Base-by-base conservation (phyloP, 2,888 invertebrate species). In the Panorpa germanica region DNA sequence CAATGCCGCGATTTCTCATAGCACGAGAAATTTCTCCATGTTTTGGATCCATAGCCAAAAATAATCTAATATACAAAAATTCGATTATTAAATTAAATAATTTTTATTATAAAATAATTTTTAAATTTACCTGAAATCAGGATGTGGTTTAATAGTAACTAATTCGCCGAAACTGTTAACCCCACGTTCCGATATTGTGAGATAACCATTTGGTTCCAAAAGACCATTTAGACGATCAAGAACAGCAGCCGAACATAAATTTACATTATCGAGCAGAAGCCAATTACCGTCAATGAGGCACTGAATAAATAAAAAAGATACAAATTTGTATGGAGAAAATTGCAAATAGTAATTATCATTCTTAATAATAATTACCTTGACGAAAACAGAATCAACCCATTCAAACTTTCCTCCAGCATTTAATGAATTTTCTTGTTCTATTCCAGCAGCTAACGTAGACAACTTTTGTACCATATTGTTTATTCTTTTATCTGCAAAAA, bases 1-100 rank as follows among this genome's bases (percentile, higher is more conserved):
- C 98, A 0, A 98, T 71, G 3, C 96, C 93, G 44, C 98, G 67
- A 53, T 99, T 99, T 35, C 96, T 67, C 98, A 99, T 99, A 0
- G 98, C 98, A 41, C 86, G 69, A 1, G 98, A 99, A 38, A 99
- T 80, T 53, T 93, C 91, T 0, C 98, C 98, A 53, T 83, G 75
- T 45, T 74, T 76, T 0, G 95, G 86, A 55, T 98, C 86, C 73
- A 95, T 83, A 0, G 91, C 78, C 35, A 98, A 68, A 47, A 98
- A 90, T 21, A 96, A 67, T 39, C 93, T 70, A 50, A n/a, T n/a
- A n/a, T n/a, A n/a, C n/a, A n/a, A n/a, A n/a, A n/a, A n/a, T n/a
- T n/a, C n/a, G n/a, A n/a, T n/a, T n/a, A n/a, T n/a, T n/a, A n/a
- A n/a, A n/a, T n/a, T n/a, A n/a, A n/a, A n/a, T n/a, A n/a, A n/a